Evolutionary conservation across 2,797 vertebrate species (phyloP).

Genomic region (Neosilurus mollespiculum): DNA sequence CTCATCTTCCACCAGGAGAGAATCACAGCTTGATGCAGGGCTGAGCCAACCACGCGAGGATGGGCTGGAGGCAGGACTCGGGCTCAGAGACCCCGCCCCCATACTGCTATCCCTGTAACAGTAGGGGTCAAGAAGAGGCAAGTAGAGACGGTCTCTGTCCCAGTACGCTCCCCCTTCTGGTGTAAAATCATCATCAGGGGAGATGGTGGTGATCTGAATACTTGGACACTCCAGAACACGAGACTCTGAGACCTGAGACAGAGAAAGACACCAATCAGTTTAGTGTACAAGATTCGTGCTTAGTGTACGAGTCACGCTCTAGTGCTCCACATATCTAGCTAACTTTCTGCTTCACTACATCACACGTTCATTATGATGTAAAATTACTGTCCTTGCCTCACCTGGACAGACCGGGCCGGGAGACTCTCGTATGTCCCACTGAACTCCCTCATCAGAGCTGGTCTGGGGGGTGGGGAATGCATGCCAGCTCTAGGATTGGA

Average conservation of each 20-base stretch:
- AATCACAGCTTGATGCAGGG: slow-evolving; percentile 87
- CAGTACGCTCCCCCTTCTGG: slow-evolving; percentile 70
- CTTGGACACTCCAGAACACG: slow-evolving; percentile 89
- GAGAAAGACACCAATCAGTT: not conserved
- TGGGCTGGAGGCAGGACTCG: slow-evolving; percentile 87
- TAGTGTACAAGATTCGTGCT: not conserved
- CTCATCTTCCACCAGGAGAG: slow-evolving; percentile 86
- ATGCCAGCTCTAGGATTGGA: slow-evolving; percentile 82
- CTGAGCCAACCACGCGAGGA: slow-evolving; percentile 88
- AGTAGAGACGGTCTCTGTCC: slow-evolving; percentile 83
- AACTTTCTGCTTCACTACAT: not conserved
- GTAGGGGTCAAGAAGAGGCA: slow-evolving; percentile 83
- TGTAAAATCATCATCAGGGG: slow-evolving; percentile 76
- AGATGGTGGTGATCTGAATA: slow-evolving; percentile 93
- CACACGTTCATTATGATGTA: not conserved
- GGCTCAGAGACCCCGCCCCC: slow-evolving; percentile 80
- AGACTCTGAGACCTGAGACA: slow-evolving; percentile 76
- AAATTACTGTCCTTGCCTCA: slow-evolving; percentile 50
- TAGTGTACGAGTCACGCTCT: not conserved
- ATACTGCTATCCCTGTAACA: slow-evolving; percentile 79
- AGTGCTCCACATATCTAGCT: not conserved
- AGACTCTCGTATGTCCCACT: slow-evolving; percentile 89
- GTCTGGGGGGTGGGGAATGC: slow-evolving; percentile 88
- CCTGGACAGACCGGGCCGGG: slow-evolving; percentile 84
- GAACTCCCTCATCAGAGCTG: slow-evolving; percentile 76